Conservation (phyloP, 2,113 vertebrate genomes). For the Aramus guarauna region DNA sequence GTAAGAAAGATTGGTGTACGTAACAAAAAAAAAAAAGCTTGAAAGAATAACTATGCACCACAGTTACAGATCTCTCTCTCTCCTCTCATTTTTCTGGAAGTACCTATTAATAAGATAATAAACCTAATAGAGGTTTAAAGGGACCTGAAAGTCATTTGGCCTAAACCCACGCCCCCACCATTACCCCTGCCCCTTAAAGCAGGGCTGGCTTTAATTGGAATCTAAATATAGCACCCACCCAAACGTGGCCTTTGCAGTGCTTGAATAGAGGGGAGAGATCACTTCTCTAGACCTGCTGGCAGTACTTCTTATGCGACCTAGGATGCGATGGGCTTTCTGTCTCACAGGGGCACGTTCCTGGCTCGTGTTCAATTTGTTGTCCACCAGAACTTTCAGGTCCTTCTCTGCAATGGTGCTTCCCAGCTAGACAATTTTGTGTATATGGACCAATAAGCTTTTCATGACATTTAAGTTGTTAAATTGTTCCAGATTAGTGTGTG, state of each 20-base stretch:
- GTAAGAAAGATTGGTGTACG: not conserved
- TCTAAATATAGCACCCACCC: not conserved
- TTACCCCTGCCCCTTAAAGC: not conserved
- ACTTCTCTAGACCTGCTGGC: not conserved
- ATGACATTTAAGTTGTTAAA: not conserved
- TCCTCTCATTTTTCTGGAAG: not conserved
- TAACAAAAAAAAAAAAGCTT: not conserved
- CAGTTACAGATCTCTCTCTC: not conserved
- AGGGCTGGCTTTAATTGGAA: not conserved
- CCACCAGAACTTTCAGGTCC: not conserved
- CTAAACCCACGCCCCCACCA: not conserved
- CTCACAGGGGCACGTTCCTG: not conserved
- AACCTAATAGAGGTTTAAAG: not conserved
- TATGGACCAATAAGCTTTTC: not conserved
- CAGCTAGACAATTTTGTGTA: not conserved
- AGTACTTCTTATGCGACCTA: not conserved
- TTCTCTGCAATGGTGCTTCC: not conserved
- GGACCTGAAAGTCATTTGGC: not conserved
- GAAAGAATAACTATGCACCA: not conserved
- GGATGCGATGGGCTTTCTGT: rapidly evolving
- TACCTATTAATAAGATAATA: not conserved
- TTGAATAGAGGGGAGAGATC: not conserved
- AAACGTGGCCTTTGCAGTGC: not conserved
- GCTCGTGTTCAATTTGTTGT: not conserved
- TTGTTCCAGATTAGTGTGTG: not conserved